These are phyloP conservation scores for Zeus faber DNA, from an alignment of 2,113 vertebrate genomes.

Conservation along the genomic window DNA sequence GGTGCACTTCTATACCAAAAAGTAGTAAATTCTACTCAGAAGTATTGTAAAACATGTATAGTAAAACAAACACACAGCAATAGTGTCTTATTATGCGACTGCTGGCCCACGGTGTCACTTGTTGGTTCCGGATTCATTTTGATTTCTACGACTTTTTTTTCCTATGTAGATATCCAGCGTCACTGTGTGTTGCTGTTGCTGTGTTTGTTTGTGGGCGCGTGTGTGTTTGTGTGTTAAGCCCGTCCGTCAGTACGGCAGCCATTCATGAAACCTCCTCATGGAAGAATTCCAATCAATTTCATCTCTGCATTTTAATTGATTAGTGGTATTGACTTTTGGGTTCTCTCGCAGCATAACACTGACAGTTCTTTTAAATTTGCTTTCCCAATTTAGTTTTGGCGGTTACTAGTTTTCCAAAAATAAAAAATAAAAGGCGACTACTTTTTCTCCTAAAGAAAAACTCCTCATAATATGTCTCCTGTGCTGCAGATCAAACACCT, in stretches of 20 bases:
- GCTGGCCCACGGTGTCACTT: too few species aligned
- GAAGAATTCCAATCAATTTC: slow-evolving; percentile 24
- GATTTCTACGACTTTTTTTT: too few species aligned
- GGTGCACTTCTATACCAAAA: too few species aligned
- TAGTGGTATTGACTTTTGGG: slow-evolving; percentile 20
- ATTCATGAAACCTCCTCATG: slow-evolving; percentile 16
- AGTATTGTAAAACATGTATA: too few species aligned
- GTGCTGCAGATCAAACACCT: slow-evolving; percentile 17
- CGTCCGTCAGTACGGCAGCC: too few species aligned
- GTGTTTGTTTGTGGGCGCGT: slow-evolving; percentile 16
- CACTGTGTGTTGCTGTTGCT: slow-evolving; percentile 11
- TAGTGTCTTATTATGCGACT: too few species aligned
- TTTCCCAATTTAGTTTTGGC: neutral
- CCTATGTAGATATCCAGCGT: neutral
- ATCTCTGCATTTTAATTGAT: slow-evolving; percentile 33
- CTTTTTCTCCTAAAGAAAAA: too few species aligned
- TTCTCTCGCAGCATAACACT: slow-evolving; percentile 25
- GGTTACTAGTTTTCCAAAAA: slow-evolving; percentile 9
- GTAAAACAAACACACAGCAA: too few species aligned
- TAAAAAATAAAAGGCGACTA: neutral
- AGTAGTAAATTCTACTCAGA: too few species aligned
- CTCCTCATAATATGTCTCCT: slow-evolving; percentile 26
- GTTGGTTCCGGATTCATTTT: too few species aligned
- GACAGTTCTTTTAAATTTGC: slow-evolving; percentile 37
- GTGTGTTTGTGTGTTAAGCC: slow-evolving; percentile 18